Base-by-base conservation (phyloP, 1,140 invertebrate genomes). In the Magallana angulata region DNA sequence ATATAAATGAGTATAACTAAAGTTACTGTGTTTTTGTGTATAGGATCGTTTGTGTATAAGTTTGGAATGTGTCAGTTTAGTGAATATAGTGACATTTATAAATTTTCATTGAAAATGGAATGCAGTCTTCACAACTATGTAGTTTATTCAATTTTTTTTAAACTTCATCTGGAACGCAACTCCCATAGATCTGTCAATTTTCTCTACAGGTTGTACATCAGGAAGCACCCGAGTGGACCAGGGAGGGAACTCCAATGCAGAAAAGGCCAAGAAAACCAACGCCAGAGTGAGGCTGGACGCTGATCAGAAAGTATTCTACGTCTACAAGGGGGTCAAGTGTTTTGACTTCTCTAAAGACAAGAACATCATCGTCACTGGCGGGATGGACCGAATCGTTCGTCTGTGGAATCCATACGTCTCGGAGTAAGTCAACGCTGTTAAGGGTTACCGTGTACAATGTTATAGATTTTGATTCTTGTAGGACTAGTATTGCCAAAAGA, bases 401-500 rank as follows among this genome's bases (percentile, higher is more conserved):
- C 90, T 95, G 9, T 95, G 94, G 94, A 95, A 95, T 90, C 94
- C 95, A 5, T 95, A 95, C 92, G 94, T 95, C 3, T 91, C 92
- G 62, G 89, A 87, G 93, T 94, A 92, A 91, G 92, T 92, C 59
- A 30, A 8, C 3, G 58, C 0, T 56, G 18, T 64, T 16, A 1
- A 57, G 62, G 62, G 62, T 7, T 14, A 64, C 62, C 62, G 3
- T 3, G 14, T 16, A 64, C 3, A 7, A 14, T 7, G 3, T 18
- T 16, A 16, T 4, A 3, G 62, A 14, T 18, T 64, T 18, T 64
- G 14, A 18, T 64, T 18, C 7, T 0, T 16, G n/a, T 62, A 62
- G n/a, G 60, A 62, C 1, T 12, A 11, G n/a, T 24, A n/a, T 12
- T 62, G 36, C 36, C 5, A 48, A 5, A 48, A 48, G 36, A 48